These are phyloP conservation scores for Myocastor coypus DNA, from an alignment of 2,113 vertebrate species.

Conservation along the genomic window DNA sequence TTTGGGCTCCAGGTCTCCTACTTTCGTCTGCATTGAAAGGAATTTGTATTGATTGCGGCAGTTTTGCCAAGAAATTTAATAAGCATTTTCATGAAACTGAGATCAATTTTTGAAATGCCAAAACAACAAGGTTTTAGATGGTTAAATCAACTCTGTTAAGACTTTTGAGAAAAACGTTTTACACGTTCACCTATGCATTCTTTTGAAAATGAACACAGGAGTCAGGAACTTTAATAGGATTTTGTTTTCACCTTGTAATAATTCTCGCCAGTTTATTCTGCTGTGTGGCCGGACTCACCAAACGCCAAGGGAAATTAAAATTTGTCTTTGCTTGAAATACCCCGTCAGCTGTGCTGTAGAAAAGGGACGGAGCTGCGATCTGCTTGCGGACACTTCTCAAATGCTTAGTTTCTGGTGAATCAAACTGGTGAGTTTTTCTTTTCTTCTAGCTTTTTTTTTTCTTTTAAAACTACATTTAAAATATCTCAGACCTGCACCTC, in stretches of 20 bases:
- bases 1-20: slow-evolving; percentile 75
- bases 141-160: slow-evolving; percentile 11
- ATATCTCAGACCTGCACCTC: neutral
- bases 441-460: neutral
- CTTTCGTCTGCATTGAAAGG: slow-evolving; percentile 66
- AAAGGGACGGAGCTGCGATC: neutral
- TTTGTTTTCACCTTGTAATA: slow-evolving; percentile 52
- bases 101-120: slow-evolving; percentile 64
- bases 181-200: neutral
- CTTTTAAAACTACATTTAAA: neutral
- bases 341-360: neutral
- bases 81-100: slow-evolving; percentile 65
- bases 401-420: neutral
- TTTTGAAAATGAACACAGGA: slow-evolving; percentile 68
- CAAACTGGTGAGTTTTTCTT: slow-evolving; percentile 14
- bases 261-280: slow-evolving; percentile 57
- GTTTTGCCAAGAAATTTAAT: slow-evolving; percentile 72
- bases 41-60: slow-evolving; percentile 73
- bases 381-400: neutral
- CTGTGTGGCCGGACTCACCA: neutral
- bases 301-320: slow-evolving; percentile 36
- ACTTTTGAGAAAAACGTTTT: slow-evolving; percentile 14
- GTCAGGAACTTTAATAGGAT: slow-evolving; percentile 56
- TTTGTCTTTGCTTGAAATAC: slow-evolving; percentile 56
- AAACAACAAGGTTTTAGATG: slow-evolving; percentile 41